Conservation (phyloP, 2,888 invertebrate genomes). For the Athripsodes cinereus region DNA sequence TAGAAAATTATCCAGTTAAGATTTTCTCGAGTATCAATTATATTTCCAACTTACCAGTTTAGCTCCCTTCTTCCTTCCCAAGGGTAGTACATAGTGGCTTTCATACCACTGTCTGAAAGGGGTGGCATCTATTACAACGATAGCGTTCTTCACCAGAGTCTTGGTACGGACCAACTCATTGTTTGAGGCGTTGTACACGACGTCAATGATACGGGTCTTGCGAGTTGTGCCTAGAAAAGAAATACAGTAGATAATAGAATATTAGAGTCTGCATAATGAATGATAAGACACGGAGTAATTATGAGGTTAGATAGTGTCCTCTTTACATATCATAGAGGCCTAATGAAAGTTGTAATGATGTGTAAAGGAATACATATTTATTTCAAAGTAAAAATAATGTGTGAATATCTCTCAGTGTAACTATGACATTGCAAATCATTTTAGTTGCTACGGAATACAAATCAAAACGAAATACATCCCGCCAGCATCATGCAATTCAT, state of each 20-base stretch:
- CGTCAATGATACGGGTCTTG: constrained; percentile 98
- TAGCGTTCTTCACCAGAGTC: constrained; percentile 97
- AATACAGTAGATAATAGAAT: not conserved
- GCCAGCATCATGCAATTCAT: constrained; percentile 12
- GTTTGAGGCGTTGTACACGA: constrained; percentile 99
- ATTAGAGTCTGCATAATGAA: not conserved
- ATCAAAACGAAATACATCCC: constrained; percentile 12
- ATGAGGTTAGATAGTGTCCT: too few relatives aligned
- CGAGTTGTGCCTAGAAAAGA: constrained; percentile 67
- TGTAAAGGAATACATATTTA: too few relatives aligned
- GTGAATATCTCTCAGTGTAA: constrained; percentile 14
- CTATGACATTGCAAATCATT: constrained; percentile 17
- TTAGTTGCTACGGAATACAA: constrained; percentile 9
- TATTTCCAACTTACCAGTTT: constrained; percentile 64
- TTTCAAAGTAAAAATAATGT: too few relatives aligned
- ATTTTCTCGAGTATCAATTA: constrained; percentile 4
- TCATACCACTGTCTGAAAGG: constrained; percentile 99
- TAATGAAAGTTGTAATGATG: too few relatives aligned
- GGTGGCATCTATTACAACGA: constrained; percentile 94
- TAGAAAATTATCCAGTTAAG: too few relatives aligned
- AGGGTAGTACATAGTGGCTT: constrained; percentile 88
- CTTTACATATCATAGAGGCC: too few relatives aligned
- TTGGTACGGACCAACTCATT: constrained; percentile 99
- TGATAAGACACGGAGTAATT: too few relatives aligned
- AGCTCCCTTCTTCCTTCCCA: constrained; percentile 95